Evolutionary conservation across 2,113 vertebrate species (phyloP), one percentile per base, ranked within the genome.

Genomic region (Tupaia tana): DNA sequence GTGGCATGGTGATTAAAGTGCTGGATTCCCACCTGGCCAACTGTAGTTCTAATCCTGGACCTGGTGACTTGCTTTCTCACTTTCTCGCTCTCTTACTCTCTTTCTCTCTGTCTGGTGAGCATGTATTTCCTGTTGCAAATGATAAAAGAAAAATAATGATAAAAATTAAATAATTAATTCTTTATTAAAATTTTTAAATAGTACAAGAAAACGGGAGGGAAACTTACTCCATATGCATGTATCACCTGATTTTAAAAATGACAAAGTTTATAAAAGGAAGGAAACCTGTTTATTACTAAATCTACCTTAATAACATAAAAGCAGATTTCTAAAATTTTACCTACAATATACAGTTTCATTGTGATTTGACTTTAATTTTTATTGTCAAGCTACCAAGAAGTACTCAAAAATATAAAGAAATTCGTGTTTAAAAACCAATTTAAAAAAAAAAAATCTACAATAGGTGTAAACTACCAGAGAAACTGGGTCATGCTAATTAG

Each of bases 401-500:
- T 73, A 79, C 27, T 84, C 34, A 70, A 75, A 85, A 94, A 52
- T 59, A 63, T 58, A 59, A 95, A 93, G 81, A 94, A 91, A 93
- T 93, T 77, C 73, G 27, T 73, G 22, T 94, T 94, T 93, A 77
- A 92, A 90, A 92, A 90, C 14, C 87, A 84, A 91, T 94, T 94
- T 84, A 59, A 70, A 59, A 24, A 79, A 24, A 79, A 77, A 80
- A 95, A 81, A 29, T 25, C 25, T 75, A n/a, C 61, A 93, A 9
- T 59, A 83, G 52, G n/a, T 94, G 3, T 94, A 96, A 97, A 92
- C 91, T 93, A 90, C 20, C 59, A 66, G 69, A 92, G 81, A 96
- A 97, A 97, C 29, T 94, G 90, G 93, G 96, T 58, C 87, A 90
- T 87, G 59, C 92, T 98, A 96, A 95, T 97, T 94, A 97, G 67